Evolutionary conservation across 2,888 invertebrate genomes (phyloP).

Genomic region (Venusia cambrica): DNA sequence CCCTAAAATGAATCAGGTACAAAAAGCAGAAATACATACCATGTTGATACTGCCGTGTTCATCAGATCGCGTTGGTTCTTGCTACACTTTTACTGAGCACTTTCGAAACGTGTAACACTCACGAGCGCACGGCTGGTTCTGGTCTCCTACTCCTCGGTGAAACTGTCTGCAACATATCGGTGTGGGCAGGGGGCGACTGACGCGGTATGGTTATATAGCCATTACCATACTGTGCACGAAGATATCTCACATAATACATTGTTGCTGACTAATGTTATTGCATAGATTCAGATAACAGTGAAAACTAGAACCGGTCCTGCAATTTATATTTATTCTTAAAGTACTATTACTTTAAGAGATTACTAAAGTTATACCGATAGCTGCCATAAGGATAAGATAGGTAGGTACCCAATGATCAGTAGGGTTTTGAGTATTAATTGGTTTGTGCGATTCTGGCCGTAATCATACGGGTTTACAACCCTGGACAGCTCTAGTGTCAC

Average conservation of each 20-base stretch:
- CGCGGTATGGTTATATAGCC: too few species aligned
- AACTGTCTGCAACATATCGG: conserved; percentile 1
- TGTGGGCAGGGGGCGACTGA: conserved; percentile 9
- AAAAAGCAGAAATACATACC: too few species aligned
- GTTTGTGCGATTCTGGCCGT: too few species aligned
- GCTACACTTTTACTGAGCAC: conserved; percentile 8
- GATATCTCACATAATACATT: conserved; percentile 9
- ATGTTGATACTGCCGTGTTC: conserved; percentile 11
- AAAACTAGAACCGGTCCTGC: conserved; percentile 5
- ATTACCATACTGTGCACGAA: background rate
- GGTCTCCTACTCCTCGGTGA: conserved; percentile 3
- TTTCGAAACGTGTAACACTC: conserved; percentile 10
- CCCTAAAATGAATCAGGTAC: too few species aligned
- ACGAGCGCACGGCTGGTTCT: conserved; percentile 7
- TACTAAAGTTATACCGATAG: too few species aligned
- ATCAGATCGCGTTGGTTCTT: conserved; percentile 10
- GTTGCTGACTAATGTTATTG: conserved; percentile 6
- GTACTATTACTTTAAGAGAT: too few species aligned
- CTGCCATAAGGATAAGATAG: too few species aligned
- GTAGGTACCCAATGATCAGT: too few species aligned
- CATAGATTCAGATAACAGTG: conserved; percentile 6
- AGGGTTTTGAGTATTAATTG: too few species aligned
- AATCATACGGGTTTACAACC: too few species aligned
- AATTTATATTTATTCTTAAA: conserved; percentile 1
- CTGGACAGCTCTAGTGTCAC: too few species aligned